Percentiles rank a stretch among this genome's conserved stretches.
Conservation (phyloP, 2,113 vertebrate genomes). For the Amphiprion percula region DNA sequence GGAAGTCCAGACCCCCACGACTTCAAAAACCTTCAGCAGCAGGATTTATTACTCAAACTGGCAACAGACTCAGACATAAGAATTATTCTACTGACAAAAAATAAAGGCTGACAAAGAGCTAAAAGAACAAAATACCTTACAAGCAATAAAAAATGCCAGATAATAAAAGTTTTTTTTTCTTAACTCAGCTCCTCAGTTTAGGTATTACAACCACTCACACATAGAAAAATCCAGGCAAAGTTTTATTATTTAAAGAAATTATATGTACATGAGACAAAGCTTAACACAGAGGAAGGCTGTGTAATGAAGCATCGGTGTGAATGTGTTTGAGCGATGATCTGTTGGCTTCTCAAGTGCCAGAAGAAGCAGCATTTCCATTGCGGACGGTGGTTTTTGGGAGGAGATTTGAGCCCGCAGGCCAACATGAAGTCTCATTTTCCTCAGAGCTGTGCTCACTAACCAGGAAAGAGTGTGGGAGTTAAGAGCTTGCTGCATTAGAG, state of each 20-base stretch:
- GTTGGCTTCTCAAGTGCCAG: conserved; percentile 32
- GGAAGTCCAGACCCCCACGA: conserved; percentile 5
- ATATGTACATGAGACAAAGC: conserved; percentile 13
- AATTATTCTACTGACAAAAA: background rate
- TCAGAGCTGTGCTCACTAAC: conserved; percentile 57
- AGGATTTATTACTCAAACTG: background rate
- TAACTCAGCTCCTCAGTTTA: conserved; percentile 14
- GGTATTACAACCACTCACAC: conserved; percentile 23
- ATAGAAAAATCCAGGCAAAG: conserved; percentile 22
- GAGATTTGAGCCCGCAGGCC: conserved; percentile 29
- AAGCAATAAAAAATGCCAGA: too few relatives aligned
- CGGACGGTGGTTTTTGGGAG: conserved; percentile 27
- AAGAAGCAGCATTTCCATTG: conserved; percentile 29
- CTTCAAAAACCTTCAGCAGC: background rate
- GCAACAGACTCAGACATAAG: background rate
- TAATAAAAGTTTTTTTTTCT: too few relatives aligned
- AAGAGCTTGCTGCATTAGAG: conserved; percentile 14
- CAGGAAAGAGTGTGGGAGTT: conserved; percentile 61
- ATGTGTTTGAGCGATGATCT: conserved; percentile 20
- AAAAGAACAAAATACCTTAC: background rate
- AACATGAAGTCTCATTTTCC: conserved; percentile 25
- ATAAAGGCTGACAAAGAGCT: background rate
- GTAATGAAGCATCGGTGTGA: conserved; percentile 55
- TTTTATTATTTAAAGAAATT: conserved; percentile 40
- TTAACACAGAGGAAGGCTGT: conserved; percentile 18